Percentiles rank a stretch among this genome's conserved stretches.
These are phyloP conservation scores for Equus przewalskii DNA, from an alignment of 2,113 vertebrate genomes.

Conservation along the genomic window DNA sequence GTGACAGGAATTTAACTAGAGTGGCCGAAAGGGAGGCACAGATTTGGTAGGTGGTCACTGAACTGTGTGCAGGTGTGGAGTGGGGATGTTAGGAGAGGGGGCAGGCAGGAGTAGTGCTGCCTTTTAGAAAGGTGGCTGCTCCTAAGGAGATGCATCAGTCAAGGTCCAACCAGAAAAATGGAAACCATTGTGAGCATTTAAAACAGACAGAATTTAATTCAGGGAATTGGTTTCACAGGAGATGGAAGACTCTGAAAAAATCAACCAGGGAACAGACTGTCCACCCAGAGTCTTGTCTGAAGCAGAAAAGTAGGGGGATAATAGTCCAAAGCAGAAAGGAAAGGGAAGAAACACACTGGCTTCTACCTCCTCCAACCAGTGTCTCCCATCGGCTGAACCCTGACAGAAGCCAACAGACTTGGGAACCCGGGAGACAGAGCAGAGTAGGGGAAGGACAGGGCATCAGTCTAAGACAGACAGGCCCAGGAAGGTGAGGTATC, in stretches of 20 bases:
- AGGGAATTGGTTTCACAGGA: not conserved
- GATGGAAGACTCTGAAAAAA: not conserved
- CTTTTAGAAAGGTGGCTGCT: not conserved
- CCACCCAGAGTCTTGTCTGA: not conserved
- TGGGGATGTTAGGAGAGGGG: not conserved
- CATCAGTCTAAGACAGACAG: not conserved
- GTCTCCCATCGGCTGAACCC: not conserved
- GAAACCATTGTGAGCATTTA: not conserved
- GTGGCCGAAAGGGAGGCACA: not conserved
- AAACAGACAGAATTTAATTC: not conserved
- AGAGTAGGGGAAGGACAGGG: not conserved
- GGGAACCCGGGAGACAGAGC: not conserved
- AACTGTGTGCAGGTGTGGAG: accelerated
- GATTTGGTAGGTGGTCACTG: not conserved
- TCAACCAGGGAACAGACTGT: not conserved
- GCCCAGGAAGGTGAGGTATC: not conserved
- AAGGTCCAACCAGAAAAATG: not conserved
- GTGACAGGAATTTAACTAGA: not conserved
- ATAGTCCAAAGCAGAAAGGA: not conserved
- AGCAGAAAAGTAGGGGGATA: not conserved
- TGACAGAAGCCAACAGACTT: not conserved
- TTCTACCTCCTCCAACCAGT: not conserved
- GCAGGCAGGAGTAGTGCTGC: not conserved
- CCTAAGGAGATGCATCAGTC: not conserved
- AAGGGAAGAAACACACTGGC: not conserved